Conservation (phyloP, 2,797 vertebrate genomes). For the Rhynchotus rufescens region DNA sequence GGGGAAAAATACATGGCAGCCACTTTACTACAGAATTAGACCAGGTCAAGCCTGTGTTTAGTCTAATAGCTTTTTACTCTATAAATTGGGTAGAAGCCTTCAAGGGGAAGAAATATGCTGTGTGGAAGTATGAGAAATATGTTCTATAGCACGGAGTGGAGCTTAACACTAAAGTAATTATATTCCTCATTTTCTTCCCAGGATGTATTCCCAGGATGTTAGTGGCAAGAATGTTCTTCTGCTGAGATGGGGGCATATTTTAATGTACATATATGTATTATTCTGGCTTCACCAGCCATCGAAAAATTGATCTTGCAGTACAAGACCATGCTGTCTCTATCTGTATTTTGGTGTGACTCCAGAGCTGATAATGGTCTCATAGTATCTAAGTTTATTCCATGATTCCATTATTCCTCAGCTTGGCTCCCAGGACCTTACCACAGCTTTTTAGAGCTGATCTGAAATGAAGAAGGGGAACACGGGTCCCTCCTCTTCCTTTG, state of each 20-base stretch:
- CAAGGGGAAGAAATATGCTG: background rate
- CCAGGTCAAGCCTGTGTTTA: background rate
- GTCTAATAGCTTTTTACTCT: background rate
- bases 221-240: background rate
- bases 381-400: background rate
- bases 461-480: fast-evolving
- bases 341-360: background rate
- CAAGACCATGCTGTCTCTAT: background rate
- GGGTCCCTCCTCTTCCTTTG: background rate
- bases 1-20: background rate
- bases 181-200: background rate
- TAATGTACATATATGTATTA: background rate
- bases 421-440: background rate
- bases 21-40: background rate
- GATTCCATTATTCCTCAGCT: no score
- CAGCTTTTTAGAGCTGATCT: background rate
- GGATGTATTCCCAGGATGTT: background rate
- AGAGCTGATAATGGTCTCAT: background rate
- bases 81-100: background rate
- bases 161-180: background rate
- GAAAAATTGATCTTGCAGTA: background rate
- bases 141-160: background rate
- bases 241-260: background rate
- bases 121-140: background rate
- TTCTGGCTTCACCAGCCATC: background rate